These are phyloP conservation scores for Leptinotarsa tumamoca DNA, from an alignment of 2,888 invertebrate species.

Conservation along the genomic window DNA sequence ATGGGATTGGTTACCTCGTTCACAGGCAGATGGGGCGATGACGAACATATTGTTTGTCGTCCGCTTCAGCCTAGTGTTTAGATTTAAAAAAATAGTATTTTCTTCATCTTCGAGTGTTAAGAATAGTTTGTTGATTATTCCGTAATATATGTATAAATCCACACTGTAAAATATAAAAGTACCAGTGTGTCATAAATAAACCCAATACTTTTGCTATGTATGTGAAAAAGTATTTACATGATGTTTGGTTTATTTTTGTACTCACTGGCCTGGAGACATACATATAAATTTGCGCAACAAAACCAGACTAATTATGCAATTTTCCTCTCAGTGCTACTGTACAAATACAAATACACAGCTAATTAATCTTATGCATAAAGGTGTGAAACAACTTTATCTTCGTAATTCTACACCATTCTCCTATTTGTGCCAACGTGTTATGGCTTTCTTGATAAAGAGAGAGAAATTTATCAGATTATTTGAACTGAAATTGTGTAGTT, in stretches of 20 bases:
- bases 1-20: too few species aligned
- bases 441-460: too few species aligned
- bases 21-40: too few species aligned
- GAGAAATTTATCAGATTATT: too few species aligned
- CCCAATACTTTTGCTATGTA: not conserved
- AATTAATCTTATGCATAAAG: not conserved
- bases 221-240: not conserved
- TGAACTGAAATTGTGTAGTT: too few species aligned
- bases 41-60: too few species aligned
- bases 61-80: too few species aligned
- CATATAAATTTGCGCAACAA: slow-evolving; percentile 4
- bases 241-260: slow-evolving; percentile 8
- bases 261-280: not conserved
- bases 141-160: not conserved
- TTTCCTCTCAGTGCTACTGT: slow-evolving; percentile 7
- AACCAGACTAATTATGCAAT: slow-evolving; percentile 10
- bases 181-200: too few species aligned
- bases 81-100: too few species aligned
- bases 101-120: too few species aligned
- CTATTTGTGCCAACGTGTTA: too few species aligned
- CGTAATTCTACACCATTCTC: not conserved
- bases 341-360: slow-evolving; percentile 1
- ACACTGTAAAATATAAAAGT: not conserved
- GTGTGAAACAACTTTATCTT: slow-evolving; percentile 3
- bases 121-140: too few species aligned